These are phyloP conservation scores for Pygocentrus nattereri DNA, from an alignment of 2,797 vertebrate genomes.

Conservation along the genomic window DNA sequence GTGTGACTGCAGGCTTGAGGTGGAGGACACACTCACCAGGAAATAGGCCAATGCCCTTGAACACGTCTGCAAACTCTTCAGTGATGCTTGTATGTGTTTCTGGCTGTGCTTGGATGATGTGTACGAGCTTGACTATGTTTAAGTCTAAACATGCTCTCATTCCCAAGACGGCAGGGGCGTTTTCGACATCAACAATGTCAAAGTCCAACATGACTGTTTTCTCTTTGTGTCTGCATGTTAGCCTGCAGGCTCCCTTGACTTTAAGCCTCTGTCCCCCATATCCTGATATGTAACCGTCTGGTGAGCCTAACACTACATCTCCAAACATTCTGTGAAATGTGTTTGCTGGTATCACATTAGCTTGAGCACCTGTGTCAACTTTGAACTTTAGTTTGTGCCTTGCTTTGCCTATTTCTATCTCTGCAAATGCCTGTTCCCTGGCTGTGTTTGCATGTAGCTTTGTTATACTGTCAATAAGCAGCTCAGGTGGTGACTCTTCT, in stretches of 20 bases:
- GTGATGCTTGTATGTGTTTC: background rate
- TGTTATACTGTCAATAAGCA: slow-evolving; percentile 8
- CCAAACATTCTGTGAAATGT: background rate
- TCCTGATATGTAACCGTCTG: background rate
- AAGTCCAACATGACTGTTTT: background rate
- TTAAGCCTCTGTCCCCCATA: background rate
- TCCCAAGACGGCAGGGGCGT: slow-evolving; percentile 2
- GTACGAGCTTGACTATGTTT: background rate
- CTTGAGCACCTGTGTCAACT: background rate
- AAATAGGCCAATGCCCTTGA: background rate
- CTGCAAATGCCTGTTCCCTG: background rate
- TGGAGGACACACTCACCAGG: background rate
- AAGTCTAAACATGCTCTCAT: background rate
- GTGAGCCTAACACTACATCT: background rate
- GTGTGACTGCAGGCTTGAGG: background rate
- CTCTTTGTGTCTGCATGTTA: background rate
- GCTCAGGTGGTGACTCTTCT: background rate
- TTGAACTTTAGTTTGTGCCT: background rate
- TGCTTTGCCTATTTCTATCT: background rate
- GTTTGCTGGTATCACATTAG: background rate
- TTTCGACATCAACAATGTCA: background rate
- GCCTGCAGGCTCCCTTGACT: background rate
- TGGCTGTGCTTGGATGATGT: no score
- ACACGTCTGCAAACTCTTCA: background rate
- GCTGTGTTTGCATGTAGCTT: background rate